Base-by-base conservation (phyloP, 1,140 invertebrate species). In the Drosophila sucinea region DNA sequence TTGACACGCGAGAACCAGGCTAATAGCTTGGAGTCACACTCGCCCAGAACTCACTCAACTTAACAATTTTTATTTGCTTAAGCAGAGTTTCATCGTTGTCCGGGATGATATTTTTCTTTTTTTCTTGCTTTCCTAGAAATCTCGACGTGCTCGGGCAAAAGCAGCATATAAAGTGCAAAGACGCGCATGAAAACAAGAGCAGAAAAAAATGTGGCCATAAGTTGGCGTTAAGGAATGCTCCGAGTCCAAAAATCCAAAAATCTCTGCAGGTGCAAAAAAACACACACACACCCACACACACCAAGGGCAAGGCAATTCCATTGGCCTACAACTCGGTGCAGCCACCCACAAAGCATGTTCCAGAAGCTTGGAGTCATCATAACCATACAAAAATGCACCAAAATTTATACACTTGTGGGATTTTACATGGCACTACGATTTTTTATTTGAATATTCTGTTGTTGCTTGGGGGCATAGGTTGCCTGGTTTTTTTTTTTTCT, bases 401-500 rank as follows among this genome's bases (percentile, higher is more conserved):
- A 70, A 86, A 86, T 86, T 87, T 86, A 87, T 86, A 84, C 76
- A 86, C 82, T 83, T 79, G 71, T 77, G 82, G 72, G 72, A 86
- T 70, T 85, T 73, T 63, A 70, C 74, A 85, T 81, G 51, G 64
- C 54, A 23, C 68, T 62, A 35, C 63, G 10, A 27, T 44, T 23
- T 47, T 32, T 11, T 35, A 33, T 65, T 73, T 40, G n/a, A 40
- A 60, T 55, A 4, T 23, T 68, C 47, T 44, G 44, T 38, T 51
- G 7, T 27, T 51, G 44, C 44, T 10, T 27, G 8, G 7, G 44
- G 44, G 44, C 23, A 51, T 51, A 27, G 44, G 44, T 38, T 38
- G 2, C 3, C 8, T 38, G 2, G 1, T 33, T 68, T 25, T 40
- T 29, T 25, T 56, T 38, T 17, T 32, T 11, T 51, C 4, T 5